Percentiles rank a stretch among this genome's conserved stretches.
phyloP scores from a whole-genome alignment of 2,113 vertebrate genomes.

The Agelaius phoeniceus region DNA sequence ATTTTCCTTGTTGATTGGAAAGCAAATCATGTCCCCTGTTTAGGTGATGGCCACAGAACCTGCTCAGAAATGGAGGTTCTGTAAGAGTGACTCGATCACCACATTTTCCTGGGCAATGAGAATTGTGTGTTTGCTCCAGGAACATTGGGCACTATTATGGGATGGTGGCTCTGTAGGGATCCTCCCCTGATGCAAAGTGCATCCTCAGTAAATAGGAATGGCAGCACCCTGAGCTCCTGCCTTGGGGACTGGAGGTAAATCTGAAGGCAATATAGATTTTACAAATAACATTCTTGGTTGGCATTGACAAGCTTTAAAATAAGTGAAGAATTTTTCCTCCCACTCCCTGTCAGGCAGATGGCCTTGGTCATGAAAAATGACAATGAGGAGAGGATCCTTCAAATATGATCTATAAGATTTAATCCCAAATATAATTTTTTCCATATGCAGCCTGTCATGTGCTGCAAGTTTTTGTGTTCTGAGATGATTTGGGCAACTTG shows the following conservation, averaged over 20 bases:
- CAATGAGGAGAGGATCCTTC: slow-evolving; percentile 13
- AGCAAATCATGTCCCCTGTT: not conserved
- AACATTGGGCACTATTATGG: not conserved
- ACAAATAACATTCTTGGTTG: not conserved
- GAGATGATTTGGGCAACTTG: not conserved
- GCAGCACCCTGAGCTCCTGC: not conserved
- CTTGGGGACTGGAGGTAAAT: not conserved
- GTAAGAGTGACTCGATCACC: rapidly evolving
- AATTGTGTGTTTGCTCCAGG: rapidly evolving
- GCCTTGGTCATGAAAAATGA: slow-evolving; percentile 29
- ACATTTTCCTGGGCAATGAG: rapidly evolving
- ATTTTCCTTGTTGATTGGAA: rapidly evolving
- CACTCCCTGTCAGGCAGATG: slow-evolving; percentile 31
- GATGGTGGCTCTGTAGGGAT: rapidly evolving
- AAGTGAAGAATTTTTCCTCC: slow-evolving; percentile 31
- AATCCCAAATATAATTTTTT: slow-evolving; percentile 7
- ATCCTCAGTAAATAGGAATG: rapidly evolving
- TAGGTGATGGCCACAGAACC: rapidly evolving
- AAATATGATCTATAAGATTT: not conserved
- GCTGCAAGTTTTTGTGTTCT: not conserved
- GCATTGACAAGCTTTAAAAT: slow-evolving; percentile 12
- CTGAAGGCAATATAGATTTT: not conserved
- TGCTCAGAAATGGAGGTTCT: not conserved
- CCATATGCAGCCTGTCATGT: not conserved
- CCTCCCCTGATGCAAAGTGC: not conserved